phyloP scores from a whole-genome alignment of 2,797 vertebrate genomes.

The Sebastes matsubarae region DNA sequence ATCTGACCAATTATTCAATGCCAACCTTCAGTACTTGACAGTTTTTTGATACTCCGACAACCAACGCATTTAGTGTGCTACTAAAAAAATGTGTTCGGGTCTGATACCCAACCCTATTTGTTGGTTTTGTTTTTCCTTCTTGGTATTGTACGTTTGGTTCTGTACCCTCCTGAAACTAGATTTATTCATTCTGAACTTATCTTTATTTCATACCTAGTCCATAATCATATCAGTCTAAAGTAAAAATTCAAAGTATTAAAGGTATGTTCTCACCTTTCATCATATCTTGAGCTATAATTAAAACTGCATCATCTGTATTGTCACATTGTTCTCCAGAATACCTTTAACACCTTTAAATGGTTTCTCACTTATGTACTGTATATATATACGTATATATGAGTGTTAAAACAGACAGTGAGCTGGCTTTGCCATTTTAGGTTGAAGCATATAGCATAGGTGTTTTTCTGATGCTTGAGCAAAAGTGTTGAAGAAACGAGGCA shows the following conservation, averaged over 20 bases:
- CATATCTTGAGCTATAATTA: not conserved
- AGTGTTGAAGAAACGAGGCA: not conserved
- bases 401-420: not conserved
- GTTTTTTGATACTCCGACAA: no score
- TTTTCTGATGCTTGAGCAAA: not conserved
- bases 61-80: no score
- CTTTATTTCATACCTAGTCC: not conserved
- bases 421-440: not conserved
- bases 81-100: no score
- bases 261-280: not conserved
- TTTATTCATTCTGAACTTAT: not conserved
- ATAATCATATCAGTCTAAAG: not conserved
- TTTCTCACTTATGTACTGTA: not conserved
- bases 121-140: not conserved
- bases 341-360: not conserved
- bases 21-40: no score
- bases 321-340: not conserved
- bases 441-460: not conserved
- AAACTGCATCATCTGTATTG: not conserved
- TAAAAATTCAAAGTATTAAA: not conserved
- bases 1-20: no score
- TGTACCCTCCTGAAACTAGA: not conserved
- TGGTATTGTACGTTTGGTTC: not conserved
- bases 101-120: no score
- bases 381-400: no score